These are phyloP conservation scores for Taxidea taxus DNA, from an alignment of 2,113 vertebrate genomes.

Conservation along the genomic window DNA sequence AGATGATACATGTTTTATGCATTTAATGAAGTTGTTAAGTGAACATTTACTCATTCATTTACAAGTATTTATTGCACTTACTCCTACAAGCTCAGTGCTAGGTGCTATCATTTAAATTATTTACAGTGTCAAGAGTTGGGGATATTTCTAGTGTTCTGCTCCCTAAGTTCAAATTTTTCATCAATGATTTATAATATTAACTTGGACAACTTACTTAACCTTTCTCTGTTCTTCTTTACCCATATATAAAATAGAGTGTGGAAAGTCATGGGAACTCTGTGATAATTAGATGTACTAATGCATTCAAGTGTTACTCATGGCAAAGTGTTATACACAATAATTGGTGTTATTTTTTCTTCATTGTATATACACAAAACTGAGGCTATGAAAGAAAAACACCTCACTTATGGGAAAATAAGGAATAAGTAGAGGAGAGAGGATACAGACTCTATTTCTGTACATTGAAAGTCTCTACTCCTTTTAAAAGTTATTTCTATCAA, in stretches of 20 bases:
- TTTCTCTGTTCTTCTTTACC: neutral
- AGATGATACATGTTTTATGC: neutral
- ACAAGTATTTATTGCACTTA: slow-evolving; percentile 2
- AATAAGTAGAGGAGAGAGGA: neutral
- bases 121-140: neutral
- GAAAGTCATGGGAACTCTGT: neutral
- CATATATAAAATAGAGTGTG: neutral
- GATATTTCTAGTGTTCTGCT: neutral
- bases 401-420: neutral
- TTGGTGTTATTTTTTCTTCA: neutral
- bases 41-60: neutral
- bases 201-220: neutral
- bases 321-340: neutral
- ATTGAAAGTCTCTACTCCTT: neutral
- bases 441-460: neutral
- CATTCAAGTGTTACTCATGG: neutral
- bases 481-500: neutral
- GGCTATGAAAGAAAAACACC: neutral
- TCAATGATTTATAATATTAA: neutral
- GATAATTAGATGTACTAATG: neutral
- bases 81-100: neutral
- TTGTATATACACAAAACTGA: neutral
- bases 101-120: slow-evolving; percentile 15
- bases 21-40: neutral
- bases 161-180: slow-evolving; percentile 1